Evolutionary conservation across 2,113 vertebrate species (phyloP).

Genomic region (Ceyx cyanopectus): DNA sequence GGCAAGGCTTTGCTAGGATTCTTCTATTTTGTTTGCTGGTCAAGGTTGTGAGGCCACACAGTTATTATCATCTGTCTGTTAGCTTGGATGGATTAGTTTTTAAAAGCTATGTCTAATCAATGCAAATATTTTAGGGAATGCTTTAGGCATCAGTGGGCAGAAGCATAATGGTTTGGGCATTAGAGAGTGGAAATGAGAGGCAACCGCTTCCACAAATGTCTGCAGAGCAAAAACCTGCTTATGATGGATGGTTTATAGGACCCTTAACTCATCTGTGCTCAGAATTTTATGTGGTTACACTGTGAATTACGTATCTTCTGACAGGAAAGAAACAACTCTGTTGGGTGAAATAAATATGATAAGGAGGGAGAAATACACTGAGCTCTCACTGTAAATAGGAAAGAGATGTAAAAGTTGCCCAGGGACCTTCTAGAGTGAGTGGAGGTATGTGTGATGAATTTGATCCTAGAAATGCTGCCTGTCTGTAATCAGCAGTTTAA

Average conservation of each 20-base stretch:
- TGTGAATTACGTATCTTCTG: not conserved
- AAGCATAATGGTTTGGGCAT: not conserved
- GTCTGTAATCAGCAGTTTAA: not conserved
- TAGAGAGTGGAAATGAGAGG: not conserved
- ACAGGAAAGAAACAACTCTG: not conserved
- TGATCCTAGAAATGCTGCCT: not conserved
- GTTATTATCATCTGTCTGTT: not conserved
- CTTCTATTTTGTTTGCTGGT: not conserved
- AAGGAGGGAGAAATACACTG: not conserved
- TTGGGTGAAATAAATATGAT: not conserved
- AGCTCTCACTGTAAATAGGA: not conserved
- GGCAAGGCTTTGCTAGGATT: not conserved
- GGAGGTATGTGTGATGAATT: not conserved
- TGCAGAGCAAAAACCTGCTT: not conserved
- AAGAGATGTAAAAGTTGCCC: not conserved
- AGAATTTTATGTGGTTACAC: not conserved
- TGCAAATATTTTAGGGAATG: not conserved
- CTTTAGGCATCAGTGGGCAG: conserved; percentile 3
- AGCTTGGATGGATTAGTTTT: not conserved
- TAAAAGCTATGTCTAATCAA: conserved; percentile 18
- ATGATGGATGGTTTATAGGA: not conserved
- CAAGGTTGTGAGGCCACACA: not conserved
- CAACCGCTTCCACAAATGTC: not conserved
- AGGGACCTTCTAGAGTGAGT: not conserved
- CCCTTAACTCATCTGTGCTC: not conserved